Conservation (phyloP, 2,888 invertebrate genomes). For the Cantharis flavilabris region DNA sequence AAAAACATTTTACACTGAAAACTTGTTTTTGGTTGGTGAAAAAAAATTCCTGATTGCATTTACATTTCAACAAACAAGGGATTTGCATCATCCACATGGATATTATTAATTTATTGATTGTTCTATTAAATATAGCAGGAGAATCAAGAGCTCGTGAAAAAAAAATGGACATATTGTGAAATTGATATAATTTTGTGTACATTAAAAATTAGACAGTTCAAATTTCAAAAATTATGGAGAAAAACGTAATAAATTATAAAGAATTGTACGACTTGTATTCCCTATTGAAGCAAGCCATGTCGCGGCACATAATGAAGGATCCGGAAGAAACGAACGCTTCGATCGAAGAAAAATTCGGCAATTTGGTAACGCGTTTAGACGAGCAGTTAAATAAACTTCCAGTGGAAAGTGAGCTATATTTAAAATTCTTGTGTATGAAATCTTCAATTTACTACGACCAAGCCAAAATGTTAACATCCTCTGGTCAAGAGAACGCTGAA, state of each 20-base stretch:
- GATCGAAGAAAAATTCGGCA: conserved; percentile 19
- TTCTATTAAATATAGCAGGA: neutral
- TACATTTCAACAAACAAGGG: too few relatives aligned
- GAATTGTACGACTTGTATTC: neutral
- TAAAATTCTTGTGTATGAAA: conserved; percentile 48
- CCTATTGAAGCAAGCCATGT: neutral
- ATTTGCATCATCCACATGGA: too few relatives aligned
- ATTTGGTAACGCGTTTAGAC: conserved; percentile 33
- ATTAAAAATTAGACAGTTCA: neutral
- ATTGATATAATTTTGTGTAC: neutral
- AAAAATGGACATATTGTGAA: neutral
- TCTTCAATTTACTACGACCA: conserved; percentile 51
- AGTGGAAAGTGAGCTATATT: conserved; percentile 33
- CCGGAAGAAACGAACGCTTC: neutral
- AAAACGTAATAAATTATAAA: neutral
- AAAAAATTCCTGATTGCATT: too few relatives aligned
- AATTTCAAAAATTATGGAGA: neutral
- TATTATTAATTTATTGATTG: too few relatives aligned
- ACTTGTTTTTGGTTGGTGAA: conserved; percentile 23
- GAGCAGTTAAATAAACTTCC: conserved; percentile 20
- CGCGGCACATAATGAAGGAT: neutral
- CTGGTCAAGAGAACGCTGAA: conserved; percentile 41
- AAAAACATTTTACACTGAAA: too few relatives aligned
- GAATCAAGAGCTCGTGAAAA: neutral
- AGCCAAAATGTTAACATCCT: conserved; percentile 47